Percentiles rank a stretch among this genome's conserved stretches.
These are phyloP conservation scores for Prorops nasuta DNA, from an alignment of 1,140 invertebrate genomes.

Conservation along the genomic window DNA sequence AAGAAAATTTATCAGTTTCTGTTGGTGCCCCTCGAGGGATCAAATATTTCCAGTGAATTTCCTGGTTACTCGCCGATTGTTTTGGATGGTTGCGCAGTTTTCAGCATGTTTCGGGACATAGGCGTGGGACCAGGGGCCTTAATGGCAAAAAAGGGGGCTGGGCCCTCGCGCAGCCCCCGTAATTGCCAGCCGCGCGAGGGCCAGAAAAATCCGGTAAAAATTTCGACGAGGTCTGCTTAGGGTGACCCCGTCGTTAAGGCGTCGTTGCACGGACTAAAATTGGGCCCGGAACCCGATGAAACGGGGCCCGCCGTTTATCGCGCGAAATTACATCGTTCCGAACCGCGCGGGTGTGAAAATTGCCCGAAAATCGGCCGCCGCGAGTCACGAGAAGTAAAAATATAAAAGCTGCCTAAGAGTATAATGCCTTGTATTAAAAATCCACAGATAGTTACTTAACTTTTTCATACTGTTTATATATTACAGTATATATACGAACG, in stretches of 20 bases:
- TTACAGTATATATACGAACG: too few relatives aligned
- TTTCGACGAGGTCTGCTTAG: conserved; percentile 13
- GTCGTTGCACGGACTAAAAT: conserved; percentile 3
- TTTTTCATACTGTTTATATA: too few relatives aligned
- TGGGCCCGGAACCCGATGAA: not conserved
- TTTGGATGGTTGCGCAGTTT: too few relatives aligned
- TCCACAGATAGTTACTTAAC: too few relatives aligned
- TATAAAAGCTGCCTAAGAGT: not conserved
- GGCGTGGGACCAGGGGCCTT: too few relatives aligned
- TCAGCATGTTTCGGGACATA: too few relatives aligned
- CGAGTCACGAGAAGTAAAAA: not conserved
- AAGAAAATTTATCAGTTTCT: too few relatives aligned
- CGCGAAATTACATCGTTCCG: conserved; percentile 26
- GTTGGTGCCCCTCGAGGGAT: too few relatives aligned
- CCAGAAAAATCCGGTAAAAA: conserved; percentile 29
- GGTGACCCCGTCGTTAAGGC: conserved; percentile 25
- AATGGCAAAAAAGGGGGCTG: conserved; percentile 6
- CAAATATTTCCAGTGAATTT: too few relatives aligned
- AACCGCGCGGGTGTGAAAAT: conserved; percentile 23
- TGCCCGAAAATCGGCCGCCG: too few relatives aligned
- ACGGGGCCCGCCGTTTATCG: conserved; percentile 29
- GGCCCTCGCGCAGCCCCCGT: conserved; percentile 9
- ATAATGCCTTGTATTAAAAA: too few relatives aligned
- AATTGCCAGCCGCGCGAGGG: conserved; percentile 23
- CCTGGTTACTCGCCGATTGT: too few relatives aligned